Base-by-base conservation (phyloP, 53 echinoderm and acorn worm genomes). In the Astropecten irregularis region DNA sequence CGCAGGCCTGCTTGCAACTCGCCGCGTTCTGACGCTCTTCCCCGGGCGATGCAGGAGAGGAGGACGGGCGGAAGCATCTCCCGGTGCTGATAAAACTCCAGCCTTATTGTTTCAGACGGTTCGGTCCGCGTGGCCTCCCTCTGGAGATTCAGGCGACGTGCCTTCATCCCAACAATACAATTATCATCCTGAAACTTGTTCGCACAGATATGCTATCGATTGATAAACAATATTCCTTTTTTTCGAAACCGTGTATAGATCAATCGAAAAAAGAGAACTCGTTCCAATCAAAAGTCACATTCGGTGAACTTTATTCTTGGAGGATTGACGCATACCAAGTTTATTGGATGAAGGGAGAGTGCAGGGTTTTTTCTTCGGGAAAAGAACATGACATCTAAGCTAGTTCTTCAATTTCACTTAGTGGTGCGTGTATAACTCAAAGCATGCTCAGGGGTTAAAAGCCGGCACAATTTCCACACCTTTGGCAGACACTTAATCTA, bases 1-100 rank as follows among this genome's bases (percentile, higher is more conserved):
- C 44, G 60, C 61, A 62, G 62, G 79, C 61, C 79, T 79, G 79
- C 79, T 79, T 56, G 47, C 79, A 79, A 62, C 79, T 61, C 46
- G 62, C 63, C 79, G 63, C 33, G 44, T 37, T 61, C 60, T 63
- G 62, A 47, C 48, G 63, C 79, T 79, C 62, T 62, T 61, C 74
- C 40, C 79, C 61, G 30, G 50, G 79, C 79, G 34, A 56, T 58
- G 61, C 5, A 8, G 16, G 46, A 30, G n/a, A 34, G 30, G 79
- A 77, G 62, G 79, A n/a, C 6, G 74, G 49, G 79, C 36, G 62
- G 46, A 51, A 71, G 52, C 52, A 28, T 52, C 71, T 13, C 33
- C 16, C 71, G 36, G 44, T 26, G 27, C 40, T 22, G 68, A 68
- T 68, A 68, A 46, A 30, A 54, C 54, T n/a, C 54, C 22, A 4